These are phyloP conservation scores for Dilophus febrilis DNA, from an alignment of 2,888 invertebrate genomes.

Conservation along the genomic window DNA sequence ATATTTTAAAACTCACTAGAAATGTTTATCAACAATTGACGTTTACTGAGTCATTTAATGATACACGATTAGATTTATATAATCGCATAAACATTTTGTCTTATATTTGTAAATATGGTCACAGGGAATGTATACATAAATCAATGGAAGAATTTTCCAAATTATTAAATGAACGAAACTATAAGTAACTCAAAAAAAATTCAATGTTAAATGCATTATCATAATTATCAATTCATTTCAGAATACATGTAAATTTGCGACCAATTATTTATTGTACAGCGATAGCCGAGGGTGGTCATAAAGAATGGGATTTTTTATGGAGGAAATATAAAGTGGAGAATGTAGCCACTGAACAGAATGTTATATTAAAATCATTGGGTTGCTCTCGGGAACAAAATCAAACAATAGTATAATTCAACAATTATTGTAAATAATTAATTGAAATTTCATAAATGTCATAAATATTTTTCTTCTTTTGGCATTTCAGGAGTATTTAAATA, in stretches of 20 bases:
- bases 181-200: too few relatives aligned
- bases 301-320: conserved; percentile 50
- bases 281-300: conserved; percentile 41
- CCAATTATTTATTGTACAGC: conserved; percentile 59
- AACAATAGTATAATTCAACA: conserved; percentile 28
- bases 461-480: neutral
- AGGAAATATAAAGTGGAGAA: conserved; percentile 37
- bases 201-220: too few relatives aligned
- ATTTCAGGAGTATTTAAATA: conserved; percentile 29
- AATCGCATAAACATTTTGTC: conserved; percentile 40
- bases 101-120: conserved; percentile 46
- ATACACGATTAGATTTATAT: conserved; percentile 38
- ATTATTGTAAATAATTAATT: too few relatives aligned
- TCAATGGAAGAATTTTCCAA: conserved; percentile 16
- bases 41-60: conserved; percentile 26
- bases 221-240: too few relatives aligned
- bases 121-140: conserved; percentile 37
- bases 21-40: conserved; percentile 26
- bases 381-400: conserved; percentile 41
- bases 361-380: conserved; percentile 46
- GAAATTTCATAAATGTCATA: neutral
- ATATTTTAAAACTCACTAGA: neutral
- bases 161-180: neutral
- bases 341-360: conserved; percentile 49
- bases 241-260: conserved; percentile 45